A percentile compares a stretch with the other conserved stretches of the same genome.
Evolutionary conservation across 2,797 vertebrate species (phyloP).

Genomic region (Anas georgica): DNA sequence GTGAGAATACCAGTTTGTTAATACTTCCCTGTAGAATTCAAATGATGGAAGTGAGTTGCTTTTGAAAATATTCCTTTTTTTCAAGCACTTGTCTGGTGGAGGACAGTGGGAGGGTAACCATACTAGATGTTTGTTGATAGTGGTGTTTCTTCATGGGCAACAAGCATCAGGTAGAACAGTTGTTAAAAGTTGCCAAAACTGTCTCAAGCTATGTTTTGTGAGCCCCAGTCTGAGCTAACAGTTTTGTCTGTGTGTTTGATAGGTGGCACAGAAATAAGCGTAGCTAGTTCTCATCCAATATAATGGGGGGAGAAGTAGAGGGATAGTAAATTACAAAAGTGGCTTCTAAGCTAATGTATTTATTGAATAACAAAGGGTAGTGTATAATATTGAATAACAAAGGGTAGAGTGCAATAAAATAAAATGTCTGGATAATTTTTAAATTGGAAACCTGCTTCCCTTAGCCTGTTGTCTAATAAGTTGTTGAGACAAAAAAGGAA

Average conservation of each 20-base stretch:
- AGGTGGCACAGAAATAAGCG: not conserved
- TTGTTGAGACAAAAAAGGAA: not conserved
- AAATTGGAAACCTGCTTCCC: conserved; percentile 25
- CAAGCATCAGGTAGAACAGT: not conserved
- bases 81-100: not conserved
- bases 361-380: not conserved
- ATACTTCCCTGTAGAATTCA: not conserved
- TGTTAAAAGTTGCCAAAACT: not conserved
- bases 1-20: not conserved
- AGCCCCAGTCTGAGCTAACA: not conserved
- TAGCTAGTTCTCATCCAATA: not conserved
- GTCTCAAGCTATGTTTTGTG: not conserved
- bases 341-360: not conserved
- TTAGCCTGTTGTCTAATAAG: conserved; percentile 30
- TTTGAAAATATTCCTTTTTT: not conserved
- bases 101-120: not conserved
- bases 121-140: not conserved
- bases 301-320: not conserved
- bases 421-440: conserved; percentile 44
- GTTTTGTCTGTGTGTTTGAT: not conserved
- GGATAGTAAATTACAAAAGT: not conserved
- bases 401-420: not conserved
- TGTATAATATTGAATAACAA: not conserved
- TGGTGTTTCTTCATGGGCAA: not conserved
- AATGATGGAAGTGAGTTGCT: not conserved